Conservation (phyloP, 2,797 vertebrate species). For the Clarias fuscus region DNA sequence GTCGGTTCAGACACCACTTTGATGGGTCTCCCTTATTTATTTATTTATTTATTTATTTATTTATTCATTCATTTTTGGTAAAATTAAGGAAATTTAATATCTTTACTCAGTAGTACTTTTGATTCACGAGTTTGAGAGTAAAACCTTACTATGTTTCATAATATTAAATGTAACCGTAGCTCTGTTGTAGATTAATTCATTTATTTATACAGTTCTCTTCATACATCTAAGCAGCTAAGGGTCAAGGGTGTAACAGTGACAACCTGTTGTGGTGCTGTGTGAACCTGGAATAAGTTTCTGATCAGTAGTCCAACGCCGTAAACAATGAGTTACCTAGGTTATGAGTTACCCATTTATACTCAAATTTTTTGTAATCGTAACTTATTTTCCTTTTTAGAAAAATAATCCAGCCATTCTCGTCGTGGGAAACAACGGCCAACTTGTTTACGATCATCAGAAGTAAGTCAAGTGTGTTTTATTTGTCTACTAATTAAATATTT, state of each 20-base stretch:
- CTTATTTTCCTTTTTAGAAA: slow-evolving; percentile 77
- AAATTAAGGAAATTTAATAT: not conserved
- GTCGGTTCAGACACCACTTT: slow-evolving; percentile 65
- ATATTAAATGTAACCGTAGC: not conserved
- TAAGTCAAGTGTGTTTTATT: slow-evolving; percentile 72
- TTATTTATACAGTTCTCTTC: no score
- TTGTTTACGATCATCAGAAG: slow-evolving; percentile 95
- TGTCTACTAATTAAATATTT: not conserved
- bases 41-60: no score
- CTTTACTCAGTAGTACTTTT: not conserved
- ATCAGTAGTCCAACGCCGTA: no score
- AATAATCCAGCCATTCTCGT: slow-evolving; percentile 93
- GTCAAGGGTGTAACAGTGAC: no score
- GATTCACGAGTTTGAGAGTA: not conserved
- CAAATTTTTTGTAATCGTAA: not conserved
- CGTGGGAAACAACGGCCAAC: slow-evolving; percentile 92
- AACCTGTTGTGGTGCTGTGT: no score
- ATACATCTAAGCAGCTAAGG: no score
- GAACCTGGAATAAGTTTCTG: no score
- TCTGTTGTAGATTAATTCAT: not conserved
- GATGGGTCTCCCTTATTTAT: no score
- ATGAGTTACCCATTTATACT: no score
- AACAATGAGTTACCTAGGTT: no score
- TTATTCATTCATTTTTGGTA: not conserved
- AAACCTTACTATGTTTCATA: no score